Evolutionary conservation across 2,113 vertebrate species (phyloP).

Genomic region (Antechinus flavipes): DNA sequence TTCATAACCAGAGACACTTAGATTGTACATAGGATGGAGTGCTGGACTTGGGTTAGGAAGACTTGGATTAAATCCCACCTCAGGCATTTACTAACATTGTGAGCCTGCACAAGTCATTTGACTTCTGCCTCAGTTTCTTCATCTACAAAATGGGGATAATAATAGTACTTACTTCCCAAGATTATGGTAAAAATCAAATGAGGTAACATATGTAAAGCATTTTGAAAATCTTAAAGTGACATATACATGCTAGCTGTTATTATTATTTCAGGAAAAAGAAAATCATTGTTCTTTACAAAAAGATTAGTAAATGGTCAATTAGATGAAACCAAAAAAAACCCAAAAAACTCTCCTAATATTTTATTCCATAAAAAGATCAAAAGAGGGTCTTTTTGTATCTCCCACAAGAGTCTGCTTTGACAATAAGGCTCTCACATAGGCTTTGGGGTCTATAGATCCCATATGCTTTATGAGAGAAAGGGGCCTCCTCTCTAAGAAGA

Average conservation of each 20-base stretch:
- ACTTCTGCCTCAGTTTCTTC: background rate
- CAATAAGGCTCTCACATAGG: background rate
- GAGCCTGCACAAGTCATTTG: background rate
- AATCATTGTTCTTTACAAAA: background rate
- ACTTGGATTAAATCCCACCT: background rate
- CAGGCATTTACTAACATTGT: background rate
- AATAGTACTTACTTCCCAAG: background rate
- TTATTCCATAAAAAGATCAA: background rate
- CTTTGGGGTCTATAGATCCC: background rate
- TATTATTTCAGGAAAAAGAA: background rate
- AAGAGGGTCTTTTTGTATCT: background rate
- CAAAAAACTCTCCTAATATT: background rate
- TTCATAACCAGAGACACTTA: background rate
- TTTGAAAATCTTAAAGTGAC: background rate
- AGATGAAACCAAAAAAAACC: background rate
- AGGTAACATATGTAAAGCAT: background rate
- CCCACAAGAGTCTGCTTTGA: background rate
- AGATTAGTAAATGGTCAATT: background rate
- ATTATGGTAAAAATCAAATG: background rate
- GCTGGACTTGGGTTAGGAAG: background rate
- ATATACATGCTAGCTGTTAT: background rate
- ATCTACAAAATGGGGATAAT: background rate
- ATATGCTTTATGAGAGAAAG: background rate
- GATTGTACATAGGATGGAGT: background rate
- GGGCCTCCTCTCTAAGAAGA: background rate